phyloP scores from a whole-genome alignment of 2,888 invertebrate species.

The Campoplex capitator region DNA sequence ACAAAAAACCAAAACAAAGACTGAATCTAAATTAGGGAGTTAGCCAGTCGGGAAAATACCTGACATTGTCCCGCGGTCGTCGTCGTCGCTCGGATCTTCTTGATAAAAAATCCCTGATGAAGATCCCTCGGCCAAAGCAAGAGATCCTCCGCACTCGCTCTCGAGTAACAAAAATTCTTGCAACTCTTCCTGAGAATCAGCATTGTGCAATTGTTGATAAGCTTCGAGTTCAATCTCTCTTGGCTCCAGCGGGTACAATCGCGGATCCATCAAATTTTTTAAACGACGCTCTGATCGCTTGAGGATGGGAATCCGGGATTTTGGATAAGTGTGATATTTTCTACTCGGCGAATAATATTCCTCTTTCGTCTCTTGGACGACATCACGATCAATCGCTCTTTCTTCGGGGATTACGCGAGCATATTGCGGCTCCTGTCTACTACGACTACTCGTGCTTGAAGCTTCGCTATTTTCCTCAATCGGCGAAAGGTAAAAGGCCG shows the following conservation, averaged over 20 bases:
- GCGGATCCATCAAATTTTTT: constrained; percentile 77
- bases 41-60: constrained; percentile 74
- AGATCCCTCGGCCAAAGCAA: constrained; percentile 85
- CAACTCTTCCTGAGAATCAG: constrained; percentile 87
- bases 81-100: constrained; percentile 77
- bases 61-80: constrained; percentile 82
- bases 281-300: constrained; percentile 76
- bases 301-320: constrained; percentile 84
- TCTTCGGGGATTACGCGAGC: constrained; percentile 56
- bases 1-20: constrained; percentile 37
- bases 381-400: constrained; percentile 36
- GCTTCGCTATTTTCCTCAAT: constrained; percentile 87
- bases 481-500: constrained; percentile 85
- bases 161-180: constrained; percentile 88
- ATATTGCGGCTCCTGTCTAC: constrained; percentile 68
- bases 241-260: constrained; percentile 87
- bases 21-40: constrained; percentile 7
- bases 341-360: constrained; percentile 73
- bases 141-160: constrained; percentile 86
- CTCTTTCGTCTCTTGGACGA: constrained; percentile 49
- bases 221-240: constrained; percentile 87
- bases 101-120: constrained; percentile 77
- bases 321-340: constrained; percentile 86
- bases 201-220: constrained; percentile 87
- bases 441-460: constrained; percentile 84